phyloP scores from a whole-genome alignment of 2,113 vertebrate species.

The Pituophis catenifer region DNA sequence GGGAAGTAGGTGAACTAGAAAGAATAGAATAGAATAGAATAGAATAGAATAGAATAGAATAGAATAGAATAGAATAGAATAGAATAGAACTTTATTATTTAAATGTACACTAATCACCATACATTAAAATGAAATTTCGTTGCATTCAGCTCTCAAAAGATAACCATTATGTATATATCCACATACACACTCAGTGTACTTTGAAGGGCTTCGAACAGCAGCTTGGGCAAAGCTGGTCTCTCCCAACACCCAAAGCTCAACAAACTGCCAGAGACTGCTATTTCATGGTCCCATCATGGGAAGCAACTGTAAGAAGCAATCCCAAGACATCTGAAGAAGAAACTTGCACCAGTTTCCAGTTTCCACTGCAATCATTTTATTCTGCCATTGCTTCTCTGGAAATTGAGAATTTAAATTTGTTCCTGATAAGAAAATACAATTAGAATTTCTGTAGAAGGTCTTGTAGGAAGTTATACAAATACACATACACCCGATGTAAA shows the following conservation, averaged over 20 bases:
- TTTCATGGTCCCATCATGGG: background rate
- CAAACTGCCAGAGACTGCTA: background rate
- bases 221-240: background rate
- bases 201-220: too few relatives aligned
- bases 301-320: background rate
- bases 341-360: background rate
- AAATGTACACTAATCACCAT: too few relatives aligned
- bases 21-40: too few relatives aligned
- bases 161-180: too few relatives aligned
- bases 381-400: background rate
- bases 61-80: too few relatives aligned
- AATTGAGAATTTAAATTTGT: conserved; percentile 9
- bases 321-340: background rate
- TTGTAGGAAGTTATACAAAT: background rate
- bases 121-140: too few relatives aligned
- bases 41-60: too few relatives aligned
- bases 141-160: too few relatives aligned
- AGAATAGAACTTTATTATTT: too few relatives aligned
- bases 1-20: background rate
- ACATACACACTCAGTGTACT: too few relatives aligned
- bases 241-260: background rate
- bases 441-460: background rate
- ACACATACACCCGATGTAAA: background rate
- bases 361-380: background rate
- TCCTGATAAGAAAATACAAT: conserved; percentile 14